Evolutionary conservation across 2,113 vertebrate genomes (phyloP).

Genomic region (Melospiza georgiana): DNA sequence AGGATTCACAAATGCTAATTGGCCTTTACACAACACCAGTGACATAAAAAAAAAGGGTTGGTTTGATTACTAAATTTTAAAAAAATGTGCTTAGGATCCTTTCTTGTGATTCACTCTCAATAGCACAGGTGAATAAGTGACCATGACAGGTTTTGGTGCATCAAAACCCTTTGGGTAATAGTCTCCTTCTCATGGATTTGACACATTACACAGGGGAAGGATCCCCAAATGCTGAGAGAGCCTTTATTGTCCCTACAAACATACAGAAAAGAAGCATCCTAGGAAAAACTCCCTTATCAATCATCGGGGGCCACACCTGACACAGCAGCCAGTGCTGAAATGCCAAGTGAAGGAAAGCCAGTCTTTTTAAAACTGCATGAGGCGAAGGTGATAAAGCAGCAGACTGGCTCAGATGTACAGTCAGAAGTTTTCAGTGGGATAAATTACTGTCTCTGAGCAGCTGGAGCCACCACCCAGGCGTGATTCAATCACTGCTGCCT

Average conservation of each 20-base stretch:
- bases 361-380: not conserved
- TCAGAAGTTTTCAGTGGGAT: not conserved
- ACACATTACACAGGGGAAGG: not conserved
- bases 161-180: not conserved
- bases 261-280: not conserved
- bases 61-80: not conserved
- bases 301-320: not conserved
- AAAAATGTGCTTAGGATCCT: not conserved
- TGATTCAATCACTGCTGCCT: not conserved
- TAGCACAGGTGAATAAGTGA: not conserved
- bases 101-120: not conserved
- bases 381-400: not conserved
- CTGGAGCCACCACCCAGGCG: rapidly evolving
- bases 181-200: not conserved
- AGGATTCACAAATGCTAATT: not conserved
- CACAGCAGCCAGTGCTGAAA: not conserved
- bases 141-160: not conserved
- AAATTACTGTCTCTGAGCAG: not conserved
- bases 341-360: not conserved
- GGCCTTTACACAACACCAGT: not conserved
- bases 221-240: not conserved
- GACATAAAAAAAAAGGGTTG: not conserved
- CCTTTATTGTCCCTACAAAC: not conserved
- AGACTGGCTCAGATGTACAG: not conserved
- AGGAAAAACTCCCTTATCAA: not conserved